Evolutionary conservation across 1,140 invertebrate genomes (phyloP).

Genomic region (Eriosoma lanigerum): DNA sequence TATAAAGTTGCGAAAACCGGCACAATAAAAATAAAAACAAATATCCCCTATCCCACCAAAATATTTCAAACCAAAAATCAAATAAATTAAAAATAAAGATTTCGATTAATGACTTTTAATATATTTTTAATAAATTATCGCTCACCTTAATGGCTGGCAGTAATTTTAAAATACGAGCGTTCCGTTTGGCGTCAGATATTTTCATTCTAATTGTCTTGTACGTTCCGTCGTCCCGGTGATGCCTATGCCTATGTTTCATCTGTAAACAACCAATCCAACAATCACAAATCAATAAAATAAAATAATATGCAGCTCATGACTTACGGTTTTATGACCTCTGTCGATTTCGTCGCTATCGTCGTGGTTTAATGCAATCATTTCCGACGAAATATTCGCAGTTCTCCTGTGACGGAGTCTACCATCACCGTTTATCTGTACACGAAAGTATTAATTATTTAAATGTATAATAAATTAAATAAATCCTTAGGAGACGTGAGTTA

Average conservation of each 20-base stretch:
- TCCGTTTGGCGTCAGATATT: conserved; percentile 22
- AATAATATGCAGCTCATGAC: no score
- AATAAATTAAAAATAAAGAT: no score
- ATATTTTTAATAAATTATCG: no score
- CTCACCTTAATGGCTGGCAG: conserved; percentile 10
- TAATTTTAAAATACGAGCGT: conserved; percentile 27
- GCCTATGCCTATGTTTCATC: conserved; percentile 13
- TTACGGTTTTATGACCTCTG: no score
- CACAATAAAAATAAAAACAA: no score
- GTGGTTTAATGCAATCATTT: background rate
- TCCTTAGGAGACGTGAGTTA: background rate
- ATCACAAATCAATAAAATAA: no score
- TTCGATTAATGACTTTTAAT: no score
- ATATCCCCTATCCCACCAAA: no score
- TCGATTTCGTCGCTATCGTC: background rate
- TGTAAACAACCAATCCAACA: background rate
- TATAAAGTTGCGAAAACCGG: no score
- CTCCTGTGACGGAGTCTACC: conserved; percentile 33
- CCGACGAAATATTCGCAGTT: conserved; percentile 6
- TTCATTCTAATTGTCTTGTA: conserved; percentile 37
- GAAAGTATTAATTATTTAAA: no score
- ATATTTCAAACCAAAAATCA: no score
- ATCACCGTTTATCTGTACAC: conserved; percentile 13
- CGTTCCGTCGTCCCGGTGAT: background rate
- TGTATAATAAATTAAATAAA: no score